These are phyloP conservation scores for Chascanopsetta lugubris DNA, from an alignment of 2,113 vertebrate species.

Conservation along the genomic window DNA sequence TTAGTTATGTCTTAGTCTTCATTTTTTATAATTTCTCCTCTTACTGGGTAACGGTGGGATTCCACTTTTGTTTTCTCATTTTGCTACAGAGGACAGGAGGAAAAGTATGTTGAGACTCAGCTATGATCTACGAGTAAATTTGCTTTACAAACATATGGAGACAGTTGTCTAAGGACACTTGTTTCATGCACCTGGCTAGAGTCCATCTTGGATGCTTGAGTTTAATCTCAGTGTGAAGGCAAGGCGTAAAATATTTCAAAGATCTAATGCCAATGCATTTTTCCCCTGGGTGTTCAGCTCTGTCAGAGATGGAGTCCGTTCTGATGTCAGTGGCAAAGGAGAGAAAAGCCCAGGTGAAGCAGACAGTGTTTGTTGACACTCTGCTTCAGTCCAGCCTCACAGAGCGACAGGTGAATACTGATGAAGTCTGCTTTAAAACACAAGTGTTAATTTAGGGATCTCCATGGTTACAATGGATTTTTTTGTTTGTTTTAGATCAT, in stretches of 20 bases:
- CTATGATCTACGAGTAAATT: slow-evolving; percentile 6
- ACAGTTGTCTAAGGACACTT: background rate
- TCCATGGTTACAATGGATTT: background rate
- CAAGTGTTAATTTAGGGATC: background rate
- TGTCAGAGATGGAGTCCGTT: slow-evolving; percentile 88
- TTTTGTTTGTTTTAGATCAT: slow-evolving; percentile 81
- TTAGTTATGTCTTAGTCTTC: background rate
- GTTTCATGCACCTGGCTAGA: background rate
- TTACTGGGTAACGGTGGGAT: background rate
- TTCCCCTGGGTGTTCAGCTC: slow-evolving; percentile 75
- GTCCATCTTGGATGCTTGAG: background rate
- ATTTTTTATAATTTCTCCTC: too few relatives aligned
- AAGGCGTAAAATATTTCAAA: background rate
- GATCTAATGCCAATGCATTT: background rate
- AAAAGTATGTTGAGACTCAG: slow-evolving; percentile 36
- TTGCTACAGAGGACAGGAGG: background rate
- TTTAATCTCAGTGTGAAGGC: background rate
- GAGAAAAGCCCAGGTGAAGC: slow-evolving; percentile 81
- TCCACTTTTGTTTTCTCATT: background rate
- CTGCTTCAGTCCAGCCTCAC: slow-evolving; percentile 88
- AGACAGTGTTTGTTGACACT: slow-evolving; percentile 86
- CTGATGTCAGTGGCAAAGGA: slow-evolving; percentile 88
- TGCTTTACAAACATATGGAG: background rate
- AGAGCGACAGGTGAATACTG: slow-evolving; percentile 88
- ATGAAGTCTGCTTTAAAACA: background rate